Evolutionary conservation across 2,888 invertebrate species (phyloP).

Genomic region (Strigamia maritima): DNA sequence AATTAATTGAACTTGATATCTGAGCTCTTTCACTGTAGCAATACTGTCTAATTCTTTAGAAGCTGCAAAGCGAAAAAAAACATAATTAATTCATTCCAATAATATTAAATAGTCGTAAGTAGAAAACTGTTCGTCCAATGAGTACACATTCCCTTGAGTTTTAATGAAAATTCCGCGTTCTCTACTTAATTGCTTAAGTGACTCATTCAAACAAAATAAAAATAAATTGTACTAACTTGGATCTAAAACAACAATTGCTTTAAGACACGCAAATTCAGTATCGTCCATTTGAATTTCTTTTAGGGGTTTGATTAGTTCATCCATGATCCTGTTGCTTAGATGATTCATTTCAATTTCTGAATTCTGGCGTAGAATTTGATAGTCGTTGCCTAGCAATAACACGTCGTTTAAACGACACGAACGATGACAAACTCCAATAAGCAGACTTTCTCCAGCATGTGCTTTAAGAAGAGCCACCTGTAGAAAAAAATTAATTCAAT

Average conservation of each 20-base stretch:
- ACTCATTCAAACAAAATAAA: too few relatives aligned
- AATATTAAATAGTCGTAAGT: too few relatives aligned
- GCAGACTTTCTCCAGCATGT: constrained; percentile 91
- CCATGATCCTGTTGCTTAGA: constrained; percentile 89
- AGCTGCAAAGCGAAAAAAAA: constrained; percentile 59
- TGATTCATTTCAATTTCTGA: constrained; percentile 82
- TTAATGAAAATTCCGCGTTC: too few relatives aligned
- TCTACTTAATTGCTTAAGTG: too few relatives aligned
- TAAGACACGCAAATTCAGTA: constrained; percentile 95
- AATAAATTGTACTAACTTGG: constrained; percentile 65
- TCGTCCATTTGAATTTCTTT: constrained; percentile 94
- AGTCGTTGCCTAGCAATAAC: constrained; percentile 90
- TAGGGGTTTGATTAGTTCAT: constrained; percentile 92
- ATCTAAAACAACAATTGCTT: constrained; percentile 98
- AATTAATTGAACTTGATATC: constrained; percentile 69
- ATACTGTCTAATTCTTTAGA: constrained; percentile 88
- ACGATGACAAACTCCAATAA: constrained; percentile 88
- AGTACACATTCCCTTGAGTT: too few relatives aligned
- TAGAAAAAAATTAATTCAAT: too few relatives aligned
- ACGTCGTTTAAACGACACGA: constrained; percentile 89
- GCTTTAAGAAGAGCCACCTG: constrained; percentile 88
- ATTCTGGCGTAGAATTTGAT: constrained; percentile 82
- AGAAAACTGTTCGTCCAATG: too few relatives aligned
- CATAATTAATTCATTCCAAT: neutral
- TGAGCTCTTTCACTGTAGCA: constrained; percentile 78